phyloP scores from a whole-genome alignment of 2,888 invertebrate genomes.

The Papilio protenor region DNA sequence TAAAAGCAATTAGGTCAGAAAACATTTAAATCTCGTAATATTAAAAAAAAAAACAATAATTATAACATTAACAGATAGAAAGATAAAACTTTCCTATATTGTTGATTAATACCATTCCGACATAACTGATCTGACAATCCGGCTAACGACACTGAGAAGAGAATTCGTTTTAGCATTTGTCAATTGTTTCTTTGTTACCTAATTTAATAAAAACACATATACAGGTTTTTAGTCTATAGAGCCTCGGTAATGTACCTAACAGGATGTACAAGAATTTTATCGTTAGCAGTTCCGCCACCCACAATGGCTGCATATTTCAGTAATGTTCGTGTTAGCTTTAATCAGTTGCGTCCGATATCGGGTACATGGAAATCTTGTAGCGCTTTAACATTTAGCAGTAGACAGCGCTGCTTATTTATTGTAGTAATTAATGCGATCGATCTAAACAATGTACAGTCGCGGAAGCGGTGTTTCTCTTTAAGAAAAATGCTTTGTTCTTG shows the following conservation, averaged over 20 bases:
- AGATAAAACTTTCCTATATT: too few species aligned
- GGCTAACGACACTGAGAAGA: too few species aligned
- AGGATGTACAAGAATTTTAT: slow-evolving; percentile 16
- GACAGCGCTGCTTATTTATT: slow-evolving; percentile 37
- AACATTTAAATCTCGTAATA: too few species aligned
- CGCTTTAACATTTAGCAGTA: slow-evolving; percentile 38
- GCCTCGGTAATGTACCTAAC: not conserved
- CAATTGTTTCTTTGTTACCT: too few species aligned
- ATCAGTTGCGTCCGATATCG: slow-evolving; percentile 39
- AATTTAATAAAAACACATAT: not conserved
- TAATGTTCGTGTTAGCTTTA: slow-evolving; percentile 36
- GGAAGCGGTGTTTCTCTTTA: too few species aligned
- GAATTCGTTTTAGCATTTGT: too few species aligned
- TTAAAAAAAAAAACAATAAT: too few species aligned
- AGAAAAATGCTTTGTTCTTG: too few species aligned
- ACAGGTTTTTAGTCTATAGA: not conserved
- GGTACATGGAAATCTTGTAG: slow-evolving; percentile 38
- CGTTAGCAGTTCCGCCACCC: slow-evolving; percentile 29
- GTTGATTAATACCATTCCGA: too few species aligned
- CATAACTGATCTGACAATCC: too few species aligned
- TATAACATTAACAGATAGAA: too few species aligned
- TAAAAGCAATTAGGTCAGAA: too few species aligned
- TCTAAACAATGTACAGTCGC: not conserved
- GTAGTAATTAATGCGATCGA: slow-evolving; percentile 38
- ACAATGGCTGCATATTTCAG: slow-evolving; percentile 33